These are phyloP conservation scores for Lasioglossum zephyrum DNA, from an alignment of 2,888 invertebrate genomes.

Conservation along the genomic window DNA sequence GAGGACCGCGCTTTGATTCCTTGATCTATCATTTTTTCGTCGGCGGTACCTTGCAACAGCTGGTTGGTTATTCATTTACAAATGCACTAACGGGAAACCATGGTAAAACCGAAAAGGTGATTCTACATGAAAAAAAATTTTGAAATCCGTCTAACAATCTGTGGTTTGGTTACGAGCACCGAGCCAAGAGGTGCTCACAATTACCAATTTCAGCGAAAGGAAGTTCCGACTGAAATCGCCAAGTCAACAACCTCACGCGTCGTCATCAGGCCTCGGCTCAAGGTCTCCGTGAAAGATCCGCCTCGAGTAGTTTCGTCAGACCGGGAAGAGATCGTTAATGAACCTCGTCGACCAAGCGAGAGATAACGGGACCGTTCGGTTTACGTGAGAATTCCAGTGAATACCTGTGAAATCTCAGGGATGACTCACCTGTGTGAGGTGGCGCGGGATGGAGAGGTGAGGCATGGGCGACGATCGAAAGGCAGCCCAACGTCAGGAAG, in stretches of 20 bases:
- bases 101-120: not conserved
- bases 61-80: too few species aligned
- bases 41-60: not conserved
- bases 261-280: not conserved
- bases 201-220: not conserved
- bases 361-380: constrained; percentile 3
- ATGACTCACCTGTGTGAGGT: constrained; percentile 77
- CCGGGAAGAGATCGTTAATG: not conserved
- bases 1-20: not conserved
- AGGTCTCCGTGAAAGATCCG: not conserved
- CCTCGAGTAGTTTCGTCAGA: not conserved
- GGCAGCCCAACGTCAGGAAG: constrained; percentile 56
- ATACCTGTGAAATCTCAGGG: constrained; percentile 11
- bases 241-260: not conserved
- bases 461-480: constrained; percentile 72
- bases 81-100: not conserved
- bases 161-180: not conserved
- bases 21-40: not conserved
- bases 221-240: not conserved
- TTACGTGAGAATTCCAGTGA: not conserved
- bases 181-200: not conserved
- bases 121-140: not conserved
- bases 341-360: too few species aligned
- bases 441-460: constrained; percentile 79
- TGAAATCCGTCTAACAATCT: not conserved